A percentile compares a stretch with the other conserved stretches of the same genome.
These are phyloP conservation scores for Rotaria macrura DNA, from an alignment of 2,888 invertebrate genomes.

Conservation along the genomic window DNA sequence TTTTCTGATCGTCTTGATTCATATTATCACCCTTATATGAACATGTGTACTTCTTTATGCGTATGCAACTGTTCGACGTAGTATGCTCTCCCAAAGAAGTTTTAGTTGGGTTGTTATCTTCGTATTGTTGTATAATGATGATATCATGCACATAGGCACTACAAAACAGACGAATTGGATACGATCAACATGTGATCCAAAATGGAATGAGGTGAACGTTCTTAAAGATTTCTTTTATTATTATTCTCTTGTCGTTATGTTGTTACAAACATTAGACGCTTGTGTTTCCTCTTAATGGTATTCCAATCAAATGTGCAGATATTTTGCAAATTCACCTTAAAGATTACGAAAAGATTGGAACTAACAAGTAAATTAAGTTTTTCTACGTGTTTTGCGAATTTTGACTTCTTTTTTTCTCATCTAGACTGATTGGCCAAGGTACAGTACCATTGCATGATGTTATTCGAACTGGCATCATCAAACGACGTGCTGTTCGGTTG, in stretches of 20 bases:
- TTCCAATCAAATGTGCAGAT: slow-evolving; percentile 41
- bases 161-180: slow-evolving; percentile 45
- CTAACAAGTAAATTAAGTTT: slow-evolving; percentile 46
- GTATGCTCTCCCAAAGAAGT: no score
- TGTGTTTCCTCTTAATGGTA: slow-evolving; percentile 45
- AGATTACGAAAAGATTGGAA: slow-evolving; percentile 49
- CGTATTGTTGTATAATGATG: neutral
- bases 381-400: no score
- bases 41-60: no score
- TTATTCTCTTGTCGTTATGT: no score
- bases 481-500: neutral
- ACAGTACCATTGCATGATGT: slow-evolving; percentile 21
- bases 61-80: no score
- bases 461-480: neutral
- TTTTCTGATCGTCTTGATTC: no score
- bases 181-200: slow-evolving; percentile 46
- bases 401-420: no score
- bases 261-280: slow-evolving; percentile 39
- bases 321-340: slow-evolving; percentile 44
- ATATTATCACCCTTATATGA: no score
- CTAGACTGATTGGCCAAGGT: no score
- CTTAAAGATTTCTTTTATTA: no score
- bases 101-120: no score
- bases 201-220: slow-evolving; percentile 45
- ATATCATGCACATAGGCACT: slow-evolving; percentile 36